Base-by-base conservation (phyloP, 2,888 invertebrate genomes). In the Phaedon cochleariae region DNA sequence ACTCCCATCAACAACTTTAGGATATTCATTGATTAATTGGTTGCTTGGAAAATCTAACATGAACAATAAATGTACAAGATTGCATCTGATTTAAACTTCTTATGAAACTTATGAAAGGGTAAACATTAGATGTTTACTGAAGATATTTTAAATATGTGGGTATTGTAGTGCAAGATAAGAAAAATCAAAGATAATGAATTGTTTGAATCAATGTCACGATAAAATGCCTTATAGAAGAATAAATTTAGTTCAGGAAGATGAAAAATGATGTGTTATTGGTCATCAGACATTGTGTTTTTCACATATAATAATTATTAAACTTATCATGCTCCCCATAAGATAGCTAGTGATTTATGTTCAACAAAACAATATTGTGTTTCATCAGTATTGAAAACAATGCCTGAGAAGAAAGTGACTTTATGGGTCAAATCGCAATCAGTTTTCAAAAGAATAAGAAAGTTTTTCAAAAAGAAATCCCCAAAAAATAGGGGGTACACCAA, bases 401-500 rank as follows among this genome's bases (percentile, higher is more conserved):
- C 78, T 51, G 76, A 74, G 58, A 62, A 73, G 57, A 70, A 59
- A 67, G 53, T 26, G 17, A 58, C 52, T 26, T 51, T 69, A 17
- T 65, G 54, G 62, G 59, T 71, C 9, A 65, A 67, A 21, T 62
- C 68, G 5, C 64, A 64, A 18, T 46, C 49, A 29, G 41, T 71
- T 21, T 62, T 68, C 20, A 65, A 60, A 51, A 62, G 55, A 53
- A 17, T 71, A 18, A 69, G 62, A 54, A 79, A 77, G 68, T 77
- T 80, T 51, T 79, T 84, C 52, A 79, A 78, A 68, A 81, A 81
- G 69, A 86, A 84, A 75, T 80, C 86, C 52, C 86, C 86, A 6
- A 87, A 85, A 71, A 81, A 82, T 65, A 85, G 84, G 76, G 89
- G 89, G 37, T 92, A 92, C 79, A 85, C 86, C 71, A 85, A 86